A percentile compares a stretch with the other conserved stretches of the same genome.
These are phyloP conservation scores for Stigmatopora argus DNA, from an alignment of 2,113 vertebrate species.

Conservation along the genomic window DNA sequence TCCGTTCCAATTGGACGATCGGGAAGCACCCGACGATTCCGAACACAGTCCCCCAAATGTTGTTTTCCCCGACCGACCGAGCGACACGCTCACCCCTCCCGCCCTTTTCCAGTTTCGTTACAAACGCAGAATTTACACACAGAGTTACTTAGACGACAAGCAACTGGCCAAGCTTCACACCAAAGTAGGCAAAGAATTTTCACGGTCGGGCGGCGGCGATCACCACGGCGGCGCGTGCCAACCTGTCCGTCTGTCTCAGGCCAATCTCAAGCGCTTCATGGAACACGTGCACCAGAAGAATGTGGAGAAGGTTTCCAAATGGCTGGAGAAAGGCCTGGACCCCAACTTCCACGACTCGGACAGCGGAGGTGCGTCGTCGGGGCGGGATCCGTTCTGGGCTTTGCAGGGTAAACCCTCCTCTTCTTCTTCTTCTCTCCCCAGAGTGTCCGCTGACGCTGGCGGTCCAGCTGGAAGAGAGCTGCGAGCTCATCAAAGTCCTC, in stretches of 20 bases:
- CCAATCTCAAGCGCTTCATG: slow-evolving; percentile 76
- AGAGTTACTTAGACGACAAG: slow-evolving; percentile 90
- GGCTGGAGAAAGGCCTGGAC: slow-evolving; percentile 74
- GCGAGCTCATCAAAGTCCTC: slow-evolving; percentile 83
- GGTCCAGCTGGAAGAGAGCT: slow-evolving; percentile 82
- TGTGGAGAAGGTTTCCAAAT: slow-evolving; percentile 70
- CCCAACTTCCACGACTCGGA: slow-evolving; percentile 75
- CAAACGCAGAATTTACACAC: slow-evolving; percentile 90
- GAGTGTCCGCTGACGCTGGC: slow-evolving; percentile 91
- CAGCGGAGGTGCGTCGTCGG: slow-evolving; percentile 65
- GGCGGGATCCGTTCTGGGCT: background rate
- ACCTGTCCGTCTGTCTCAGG: slow-evolving; percentile 41
- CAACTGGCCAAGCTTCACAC: slow-evolving; percentile 96
- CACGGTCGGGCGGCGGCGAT: background rate
- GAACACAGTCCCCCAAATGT: background rate
- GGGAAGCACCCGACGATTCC: background rate
- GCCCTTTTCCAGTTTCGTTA: slow-evolving; percentile 83
- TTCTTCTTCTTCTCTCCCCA: slow-evolving; percentile 36
- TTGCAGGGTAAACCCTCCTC: too few species aligned
- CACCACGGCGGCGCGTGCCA: too few species aligned
- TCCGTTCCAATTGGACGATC: too few species aligned
- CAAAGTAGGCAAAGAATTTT: slow-evolving; percentile 71
- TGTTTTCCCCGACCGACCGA: background rate
- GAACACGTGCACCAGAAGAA: slow-evolving; percentile 72
- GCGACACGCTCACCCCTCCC: background rate